Evolutionary conservation across 2,888 invertebrate species (phyloP).

Genomic region (Halictus ligatus): DNA sequence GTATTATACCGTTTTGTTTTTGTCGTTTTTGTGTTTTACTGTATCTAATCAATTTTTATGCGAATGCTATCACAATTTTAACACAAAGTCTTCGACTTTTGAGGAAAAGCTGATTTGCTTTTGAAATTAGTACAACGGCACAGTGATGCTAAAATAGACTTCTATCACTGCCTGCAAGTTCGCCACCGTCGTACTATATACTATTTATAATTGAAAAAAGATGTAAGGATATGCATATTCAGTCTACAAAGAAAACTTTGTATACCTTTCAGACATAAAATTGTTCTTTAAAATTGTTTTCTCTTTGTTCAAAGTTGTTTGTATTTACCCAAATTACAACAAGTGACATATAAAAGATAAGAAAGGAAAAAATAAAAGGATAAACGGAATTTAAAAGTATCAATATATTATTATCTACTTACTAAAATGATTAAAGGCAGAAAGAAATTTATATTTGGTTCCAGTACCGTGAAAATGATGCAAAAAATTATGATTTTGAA

Average conservation of each 20-base stretch:
- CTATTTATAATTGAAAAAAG: conserved; percentile 17
- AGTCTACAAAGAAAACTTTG: not conserved
- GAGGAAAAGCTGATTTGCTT: conserved; percentile 7
- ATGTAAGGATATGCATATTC: conserved; percentile 4
- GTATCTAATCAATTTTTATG: not conserved
- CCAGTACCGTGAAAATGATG: not conserved
- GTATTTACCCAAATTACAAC: not conserved
- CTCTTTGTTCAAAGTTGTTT: not conserved
- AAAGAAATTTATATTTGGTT: not conserved
- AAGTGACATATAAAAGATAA: not conserved
- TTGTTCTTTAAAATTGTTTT: not conserved
- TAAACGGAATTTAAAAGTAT: not conserved
- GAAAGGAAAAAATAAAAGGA: not conserved
- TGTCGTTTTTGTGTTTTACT: not conserved
- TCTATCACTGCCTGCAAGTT: not conserved
- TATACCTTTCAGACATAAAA: not conserved
- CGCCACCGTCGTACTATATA: conserved; percentile 8
- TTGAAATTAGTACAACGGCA: conserved; percentile 8
- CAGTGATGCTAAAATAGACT: conserved; percentile 14
- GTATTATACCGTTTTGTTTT: not conserved
- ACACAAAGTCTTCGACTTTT: not conserved
- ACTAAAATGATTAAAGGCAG: not conserved
- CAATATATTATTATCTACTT: not conserved
- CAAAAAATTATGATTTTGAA: not conserved
- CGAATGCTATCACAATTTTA: not conserved